Evolutionary conservation across 2,113 vertebrate species (phyloP), one percentile per base, ranked within the genome.

Genomic region (Sphyrna mokarran): DNA sequence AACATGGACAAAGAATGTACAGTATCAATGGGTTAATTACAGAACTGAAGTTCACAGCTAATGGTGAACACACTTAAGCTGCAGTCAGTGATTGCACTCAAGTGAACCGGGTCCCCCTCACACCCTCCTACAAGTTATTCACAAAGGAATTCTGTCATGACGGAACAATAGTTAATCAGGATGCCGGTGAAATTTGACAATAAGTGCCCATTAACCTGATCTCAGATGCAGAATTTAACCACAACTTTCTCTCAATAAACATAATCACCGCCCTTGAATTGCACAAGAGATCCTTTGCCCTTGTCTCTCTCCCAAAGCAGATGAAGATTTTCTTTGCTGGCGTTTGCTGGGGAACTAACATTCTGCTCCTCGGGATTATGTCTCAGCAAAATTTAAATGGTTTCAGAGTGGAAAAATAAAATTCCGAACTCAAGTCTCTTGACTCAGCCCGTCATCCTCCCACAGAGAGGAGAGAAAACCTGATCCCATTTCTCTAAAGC

Each of bases 401-500:
- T 43, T 72, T 69, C 37, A 48, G 94, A 95, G 14, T 54, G 26
- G 94, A 95, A 94, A 95, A 72, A 33, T 95, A 72, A 23, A 72
- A 95, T 48, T 48, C 94, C 26, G 23, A 72, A 40, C 37, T 95
- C 40, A 95, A 54, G 94, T 54, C 68, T 95, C 94, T 95, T 54
- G 68, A 54, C 43, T 95, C 69, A 48, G 94, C 69, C 68, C 69
- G 26, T 58, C 37, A 70, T 95, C 40, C 69, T 72, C 94, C 94
- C 94, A 54, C 43, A 48, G 94, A 72, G 94, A 54, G 43, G 68
- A 54, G 43, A 66, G 89, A 54, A 76, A 95, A 95, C 40, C 69
- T 54, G 68, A 70, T 95, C 94, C 94, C 68, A 54, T 72, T 95
- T 90, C 87, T 26, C 58, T 61, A 61, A 90, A 90, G 87, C 87